These are phyloP conservation scores for Grammomys dolichurus DNA, from an alignment of 2,113 vertebrate species.

Conservation along the genomic window DNA sequence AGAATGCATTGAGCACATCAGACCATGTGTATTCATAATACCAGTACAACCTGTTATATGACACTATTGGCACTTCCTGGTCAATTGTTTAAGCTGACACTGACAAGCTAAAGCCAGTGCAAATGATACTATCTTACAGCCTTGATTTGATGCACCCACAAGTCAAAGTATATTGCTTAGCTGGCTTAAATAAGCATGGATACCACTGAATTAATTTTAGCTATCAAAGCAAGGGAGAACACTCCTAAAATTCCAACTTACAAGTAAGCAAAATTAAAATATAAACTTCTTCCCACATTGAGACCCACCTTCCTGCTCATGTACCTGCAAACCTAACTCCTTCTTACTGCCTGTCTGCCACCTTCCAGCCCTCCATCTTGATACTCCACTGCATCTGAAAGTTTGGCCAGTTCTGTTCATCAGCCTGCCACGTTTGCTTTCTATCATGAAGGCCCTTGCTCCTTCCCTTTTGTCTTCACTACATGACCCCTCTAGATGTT, in stretches of 20 bases:
- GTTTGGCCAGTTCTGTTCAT: not conserved
- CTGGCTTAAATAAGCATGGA: conserved; percentile 47
- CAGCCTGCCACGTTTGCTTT: conserved; percentile 2
- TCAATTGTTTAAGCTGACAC: not conserved
- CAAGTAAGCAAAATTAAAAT: conserved; percentile 60
- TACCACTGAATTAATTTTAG: conserved; percentile 35
- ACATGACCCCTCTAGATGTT: not conserved
- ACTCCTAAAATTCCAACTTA: conserved; percentile 53
- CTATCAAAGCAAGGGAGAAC: conserved; percentile 48
- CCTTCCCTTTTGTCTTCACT: not conserved
- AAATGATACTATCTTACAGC: not conserved
- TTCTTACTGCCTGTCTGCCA: not conserved
- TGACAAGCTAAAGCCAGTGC: not conserved
- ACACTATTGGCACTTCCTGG: not conserved
- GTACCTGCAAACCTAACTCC: not conserved
- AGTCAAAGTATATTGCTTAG: conserved; percentile 48
- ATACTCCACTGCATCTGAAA: not conserved
- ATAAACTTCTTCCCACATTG: not conserved
- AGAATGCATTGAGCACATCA: conserved; percentile 52
- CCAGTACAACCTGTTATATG: not conserved
- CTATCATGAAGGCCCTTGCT: not conserved
- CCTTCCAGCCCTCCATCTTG: conserved; percentile 3
- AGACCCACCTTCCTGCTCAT: not conserved
- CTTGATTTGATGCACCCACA: not conserved
- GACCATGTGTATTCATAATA: not conserved